Conservation (phyloP, 1,140 invertebrate species). For the Sesamia nonagrioides region DNA sequence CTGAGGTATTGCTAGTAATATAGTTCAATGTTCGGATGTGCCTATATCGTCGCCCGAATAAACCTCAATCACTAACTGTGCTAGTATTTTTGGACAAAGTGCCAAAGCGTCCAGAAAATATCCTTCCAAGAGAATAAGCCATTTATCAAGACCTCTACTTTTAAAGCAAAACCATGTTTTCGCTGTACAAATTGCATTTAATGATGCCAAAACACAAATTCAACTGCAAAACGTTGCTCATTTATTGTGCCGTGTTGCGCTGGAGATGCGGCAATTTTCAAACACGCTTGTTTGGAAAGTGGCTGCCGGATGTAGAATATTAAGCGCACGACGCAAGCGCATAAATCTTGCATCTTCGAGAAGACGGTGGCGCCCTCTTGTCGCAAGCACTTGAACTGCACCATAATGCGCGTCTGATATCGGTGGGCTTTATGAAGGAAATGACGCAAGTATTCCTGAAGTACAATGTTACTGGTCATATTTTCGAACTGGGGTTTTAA, state of each 20-base stretch:
- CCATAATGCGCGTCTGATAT: constrained; percentile 33
- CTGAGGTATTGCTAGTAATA: too few relatives aligned
- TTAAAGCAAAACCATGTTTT: background rate
- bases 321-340: constrained; percentile 55
- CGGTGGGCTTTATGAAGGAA: constrained; percentile 28
- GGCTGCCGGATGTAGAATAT: constrained; percentile 61
- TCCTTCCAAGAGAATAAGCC: background rate
- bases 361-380: constrained; percentile 42
- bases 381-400: constrained; percentile 40
- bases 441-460: constrained; percentile 30
- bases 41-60: too few relatives aligned
- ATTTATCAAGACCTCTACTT: background rate
- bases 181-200: background rate
- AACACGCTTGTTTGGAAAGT: constrained; percentile 62
- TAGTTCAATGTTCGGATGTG: background rate
- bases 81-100: too few relatives aligned
- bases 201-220: constrained; percentile 27
- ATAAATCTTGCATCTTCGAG: constrained; percentile 59
- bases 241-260: constrained; percentile 41
- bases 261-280: constrained; percentile 59
- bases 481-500: background rate
- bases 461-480: constrained; percentile 14
- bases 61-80: too few relatives aligned
- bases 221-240: constrained; percentile 17
- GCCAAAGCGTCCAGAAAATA: background rate